Conservation (phyloP, 2,888 invertebrate species). For the Iselma pallidipennis region DNA sequence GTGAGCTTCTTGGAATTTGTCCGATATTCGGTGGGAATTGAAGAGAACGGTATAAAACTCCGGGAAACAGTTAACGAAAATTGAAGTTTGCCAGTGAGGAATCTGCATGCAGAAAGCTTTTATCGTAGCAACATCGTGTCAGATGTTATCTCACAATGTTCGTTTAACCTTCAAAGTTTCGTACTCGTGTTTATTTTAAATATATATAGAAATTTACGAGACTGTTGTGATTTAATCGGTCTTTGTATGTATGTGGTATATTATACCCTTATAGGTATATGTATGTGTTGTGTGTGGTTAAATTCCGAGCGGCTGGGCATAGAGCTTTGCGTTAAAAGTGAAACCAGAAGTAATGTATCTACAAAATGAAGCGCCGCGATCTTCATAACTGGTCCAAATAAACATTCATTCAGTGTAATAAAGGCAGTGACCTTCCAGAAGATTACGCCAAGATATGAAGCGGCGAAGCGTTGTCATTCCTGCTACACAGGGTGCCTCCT, state of each 20-base stretch:
- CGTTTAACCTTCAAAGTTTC: constrained; percentile 1
- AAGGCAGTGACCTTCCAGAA: constrained; percentile 30
- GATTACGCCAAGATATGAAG: constrained; percentile 53
- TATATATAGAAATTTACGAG: constrained; percentile 29
- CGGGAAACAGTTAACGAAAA: neutral
- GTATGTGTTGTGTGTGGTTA: neutral
- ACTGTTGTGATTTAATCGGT: constrained; percentile 31
- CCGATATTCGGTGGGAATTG: neutral
- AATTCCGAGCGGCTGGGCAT: too few relatives aligned
- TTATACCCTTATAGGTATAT: too few relatives aligned
- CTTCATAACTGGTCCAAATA: constrained; percentile 28
- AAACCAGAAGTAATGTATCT: constrained; percentile 31
- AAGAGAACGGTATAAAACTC: neutral
- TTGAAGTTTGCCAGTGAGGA: constrained; percentile 3
- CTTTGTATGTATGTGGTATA: constrained; percentile 7
- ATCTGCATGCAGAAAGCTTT: constrained; percentile 10
- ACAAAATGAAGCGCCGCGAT: constrained; percentile 23
- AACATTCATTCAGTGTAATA: constrained; percentile 31
- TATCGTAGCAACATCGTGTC: neutral
- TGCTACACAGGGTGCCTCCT: neutral
- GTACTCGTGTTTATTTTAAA: constrained; percentile 19
- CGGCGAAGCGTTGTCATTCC: constrained; percentile 54
- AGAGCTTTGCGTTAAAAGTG: constrained; percentile 21
- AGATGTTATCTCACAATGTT: constrained; percentile 11
- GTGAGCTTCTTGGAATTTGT: neutral